Percentiles rank a stretch among this genome's conserved stretches.
Conservation (phyloP, 2,888 invertebrate species). For the Agrypnus murinus region DNA sequence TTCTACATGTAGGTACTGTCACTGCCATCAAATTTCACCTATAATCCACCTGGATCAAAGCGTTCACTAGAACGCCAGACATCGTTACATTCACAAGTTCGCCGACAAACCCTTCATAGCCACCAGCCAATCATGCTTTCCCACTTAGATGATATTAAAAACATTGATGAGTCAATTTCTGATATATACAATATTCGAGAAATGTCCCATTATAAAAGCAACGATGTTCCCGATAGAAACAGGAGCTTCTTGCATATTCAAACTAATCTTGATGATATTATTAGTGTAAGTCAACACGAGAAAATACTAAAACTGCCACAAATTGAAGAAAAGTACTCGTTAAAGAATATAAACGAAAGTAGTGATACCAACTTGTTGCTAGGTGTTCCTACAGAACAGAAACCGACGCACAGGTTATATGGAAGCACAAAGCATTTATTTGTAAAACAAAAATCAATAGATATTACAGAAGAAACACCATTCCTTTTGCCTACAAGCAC, state of each 20-base stretch:
- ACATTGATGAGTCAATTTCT: constrained; percentile 67
- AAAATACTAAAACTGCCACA: constrained; percentile 59
- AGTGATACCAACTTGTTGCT: constrained; percentile 60
- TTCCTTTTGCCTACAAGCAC: constrained; percentile 64
- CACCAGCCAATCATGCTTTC: constrained; percentile 76
- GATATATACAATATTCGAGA: constrained; percentile 69
- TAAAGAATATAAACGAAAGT: constrained; percentile 63
- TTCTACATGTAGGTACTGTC: constrained; percentile 77
- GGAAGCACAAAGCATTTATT: constrained; percentile 76
- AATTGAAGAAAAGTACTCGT: constrained; percentile 59
- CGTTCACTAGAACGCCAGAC: constrained; percentile 63
- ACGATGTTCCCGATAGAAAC: constrained; percentile 67
- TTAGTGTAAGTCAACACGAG: constrained; percentile 59
- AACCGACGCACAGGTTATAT: constrained; percentile 67
- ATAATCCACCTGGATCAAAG: constrained; percentile 80
- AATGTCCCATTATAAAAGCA: constrained; percentile 53
- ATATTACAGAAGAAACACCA: constrained; percentile 74
- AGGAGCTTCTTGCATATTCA: constrained; percentile 52
- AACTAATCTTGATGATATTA: constrained; percentile 65
- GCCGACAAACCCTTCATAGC: constrained; percentile 77
- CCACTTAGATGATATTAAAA: constrained; percentile 74
- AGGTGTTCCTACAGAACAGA: constrained; percentile 64
- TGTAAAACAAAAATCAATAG: constrained; percentile 74
- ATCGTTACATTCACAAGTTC: constrained; percentile 64
- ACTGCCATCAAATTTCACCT: constrained; percentile 89